These are phyloP conservation scores for Aphyosemion australe DNA, from an alignment of 2,113 vertebrate species.

Conservation along the genomic window DNA sequence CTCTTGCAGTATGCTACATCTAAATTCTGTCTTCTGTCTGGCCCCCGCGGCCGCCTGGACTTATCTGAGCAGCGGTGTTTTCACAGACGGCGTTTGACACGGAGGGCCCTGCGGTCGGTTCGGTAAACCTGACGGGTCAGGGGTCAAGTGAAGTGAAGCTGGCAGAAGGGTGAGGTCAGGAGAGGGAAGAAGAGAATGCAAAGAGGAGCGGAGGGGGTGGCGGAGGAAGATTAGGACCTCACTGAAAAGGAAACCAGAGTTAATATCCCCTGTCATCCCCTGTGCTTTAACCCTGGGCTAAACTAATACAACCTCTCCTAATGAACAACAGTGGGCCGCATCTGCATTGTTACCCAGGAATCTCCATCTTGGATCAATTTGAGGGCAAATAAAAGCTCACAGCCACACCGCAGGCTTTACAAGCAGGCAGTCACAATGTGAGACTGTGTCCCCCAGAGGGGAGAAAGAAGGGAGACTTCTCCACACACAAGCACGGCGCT, in stretches of 20 bases:
- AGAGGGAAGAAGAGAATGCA: conserved; percentile 48
- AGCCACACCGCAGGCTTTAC: conserved; percentile 66
- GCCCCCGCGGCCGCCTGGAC: conserved; percentile 22
- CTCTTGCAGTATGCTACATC: conserved; percentile 14
- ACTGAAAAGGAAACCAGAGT: conserved; percentile 68
- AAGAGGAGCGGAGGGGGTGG: conserved; percentile 36
- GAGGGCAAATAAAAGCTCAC: conserved; percentile 61
- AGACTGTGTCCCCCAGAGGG: conserved; percentile 3
- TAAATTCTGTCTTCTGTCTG: conserved; percentile 15
- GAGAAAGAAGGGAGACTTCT: conserved; percentile 37
- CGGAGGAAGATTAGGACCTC: conserved; percentile 63
- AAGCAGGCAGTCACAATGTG: conserved; percentile 56
- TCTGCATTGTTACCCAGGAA: conserved; percentile 65
- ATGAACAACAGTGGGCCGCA: conserved; percentile 69
- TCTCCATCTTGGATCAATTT: conserved; percentile 73
- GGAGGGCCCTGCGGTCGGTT: conserved; percentile 25
- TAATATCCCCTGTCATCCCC: conserved; percentile 66
- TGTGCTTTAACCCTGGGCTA: conserved; percentile 67
- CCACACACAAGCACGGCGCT: conserved; percentile 13
- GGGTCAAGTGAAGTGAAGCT: conserved; percentile 73
- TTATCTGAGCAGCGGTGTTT: conserved; percentile 68
- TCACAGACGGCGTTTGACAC: conserved; percentile 70
- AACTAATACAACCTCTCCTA: conserved; percentile 65
- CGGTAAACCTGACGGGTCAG: conserved; percentile 55
- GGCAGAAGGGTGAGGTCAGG: conserved; percentile 60